Conservation (phyloP, 2,113 vertebrate genomes). For the Oophaga pumilio region DNA sequence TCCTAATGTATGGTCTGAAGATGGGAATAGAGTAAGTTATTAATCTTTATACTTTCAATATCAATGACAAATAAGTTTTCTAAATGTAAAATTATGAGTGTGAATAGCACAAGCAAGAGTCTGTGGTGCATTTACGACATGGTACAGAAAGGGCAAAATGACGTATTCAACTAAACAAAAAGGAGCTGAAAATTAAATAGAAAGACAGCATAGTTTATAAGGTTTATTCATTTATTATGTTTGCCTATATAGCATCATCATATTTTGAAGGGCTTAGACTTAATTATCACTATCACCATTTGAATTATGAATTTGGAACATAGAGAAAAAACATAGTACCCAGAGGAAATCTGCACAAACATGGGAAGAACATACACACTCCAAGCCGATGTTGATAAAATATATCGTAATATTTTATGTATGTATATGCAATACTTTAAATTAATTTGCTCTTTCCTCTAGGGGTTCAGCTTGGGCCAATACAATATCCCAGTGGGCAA, state of each 20-base stretch:
- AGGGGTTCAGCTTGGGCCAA: slow-evolving; percentile 88
- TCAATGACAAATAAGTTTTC: neutral
- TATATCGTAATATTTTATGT: neutral
- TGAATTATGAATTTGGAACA: too few relatives aligned
- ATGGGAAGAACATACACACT: too few relatives aligned
- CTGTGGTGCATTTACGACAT: too few relatives aligned
- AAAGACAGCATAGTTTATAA: neutral
- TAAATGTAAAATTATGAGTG: too few relatives aligned
- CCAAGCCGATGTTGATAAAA: too few relatives aligned
- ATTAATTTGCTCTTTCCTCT: slow-evolving; percentile 46
- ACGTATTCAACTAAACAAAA: neutral
- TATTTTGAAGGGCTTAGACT: too few relatives aligned
- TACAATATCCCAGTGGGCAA: slow-evolving; percentile 76
- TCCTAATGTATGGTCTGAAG: slow-evolving; percentile 78
- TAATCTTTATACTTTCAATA: neutral
- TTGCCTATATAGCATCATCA: too few relatives aligned
- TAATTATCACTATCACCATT: too few relatives aligned
- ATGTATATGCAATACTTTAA: neutral
- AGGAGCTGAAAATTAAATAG: neutral
- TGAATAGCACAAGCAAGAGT: too few relatives aligned
- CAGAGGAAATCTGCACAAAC: too few relatives aligned
- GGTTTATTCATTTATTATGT: too few relatives aligned
- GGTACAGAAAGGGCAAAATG: neutral
- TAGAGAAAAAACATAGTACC: too few relatives aligned
- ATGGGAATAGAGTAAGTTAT: slow-evolving; percentile 85